Conservation (phyloP, 2,113 vertebrate species). For the Podarcis muralis region DNA sequence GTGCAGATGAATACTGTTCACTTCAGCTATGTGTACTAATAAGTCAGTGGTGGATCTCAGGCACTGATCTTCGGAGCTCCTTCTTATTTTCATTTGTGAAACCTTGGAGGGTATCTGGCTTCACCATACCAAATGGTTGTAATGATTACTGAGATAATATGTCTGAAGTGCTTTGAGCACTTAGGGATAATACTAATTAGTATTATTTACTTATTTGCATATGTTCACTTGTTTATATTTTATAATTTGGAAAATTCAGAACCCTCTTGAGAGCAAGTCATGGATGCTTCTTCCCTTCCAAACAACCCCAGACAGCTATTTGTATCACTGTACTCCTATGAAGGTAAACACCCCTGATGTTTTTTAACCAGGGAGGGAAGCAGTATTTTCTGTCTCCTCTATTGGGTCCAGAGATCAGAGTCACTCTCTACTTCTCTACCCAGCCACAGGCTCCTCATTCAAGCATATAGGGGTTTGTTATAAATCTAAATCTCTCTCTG, state of each 20-base stretch:
- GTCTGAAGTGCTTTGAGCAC: not conserved
- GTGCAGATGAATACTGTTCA: not conserved
- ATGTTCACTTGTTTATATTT: not conserved
- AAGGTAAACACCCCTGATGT: not conserved
- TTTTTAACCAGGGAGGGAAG: not conserved
- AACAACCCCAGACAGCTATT: not conserved
- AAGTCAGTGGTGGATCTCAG: not conserved
- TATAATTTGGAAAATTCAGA: not conserved
- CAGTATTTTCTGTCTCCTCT: not conserved
- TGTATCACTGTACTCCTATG: not conserved
- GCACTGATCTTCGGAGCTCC: not conserved
- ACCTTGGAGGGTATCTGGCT: not conserved
- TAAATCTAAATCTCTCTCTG: not conserved
- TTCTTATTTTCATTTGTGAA: not conserved
- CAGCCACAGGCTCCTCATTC: not conserved
- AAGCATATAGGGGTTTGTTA: not conserved
- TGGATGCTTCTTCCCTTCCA: not conserved
- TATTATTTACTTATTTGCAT: not conserved
- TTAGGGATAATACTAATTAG: not conserved
- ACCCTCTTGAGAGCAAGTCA: not conserved
- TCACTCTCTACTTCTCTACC: not conserved
- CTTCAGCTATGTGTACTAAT: not conserved
- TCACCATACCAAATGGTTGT: not conserved
- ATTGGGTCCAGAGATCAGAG: not conserved
- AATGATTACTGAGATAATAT: not conserved